A percentile compares a stretch with the other conserved stretches of the same genome.
Conservation (phyloP, 2,888 invertebrate genomes). For the Monochamus alternatus region DNA sequence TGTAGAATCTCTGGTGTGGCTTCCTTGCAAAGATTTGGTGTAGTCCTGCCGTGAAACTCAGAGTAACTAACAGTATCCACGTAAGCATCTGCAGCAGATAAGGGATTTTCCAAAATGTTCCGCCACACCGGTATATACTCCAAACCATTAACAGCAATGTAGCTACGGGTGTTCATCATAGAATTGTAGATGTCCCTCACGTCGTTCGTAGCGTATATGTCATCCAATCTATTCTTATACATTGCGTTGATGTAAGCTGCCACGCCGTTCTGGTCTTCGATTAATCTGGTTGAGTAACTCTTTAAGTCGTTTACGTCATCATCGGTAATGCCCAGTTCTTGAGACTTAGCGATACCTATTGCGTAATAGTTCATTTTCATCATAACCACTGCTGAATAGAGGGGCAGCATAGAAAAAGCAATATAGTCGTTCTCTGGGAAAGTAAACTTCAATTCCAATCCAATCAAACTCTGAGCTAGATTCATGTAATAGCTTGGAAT, state of each 20-base stretch:
- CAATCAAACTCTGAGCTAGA: constrained; percentile 34
- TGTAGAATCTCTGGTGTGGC: background rate
- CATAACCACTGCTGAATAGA: constrained; percentile 19
- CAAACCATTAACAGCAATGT: constrained; percentile 26
- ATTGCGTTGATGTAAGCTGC: constrained; percentile 22
- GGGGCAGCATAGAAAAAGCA: constrained; percentile 2
- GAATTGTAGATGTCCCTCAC: constrained; percentile 32
- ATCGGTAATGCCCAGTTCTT: constrained; percentile 10
- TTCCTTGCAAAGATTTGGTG: background rate
- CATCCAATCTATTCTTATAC: constrained; percentile 11
- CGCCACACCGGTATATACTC: constrained; percentile 38
- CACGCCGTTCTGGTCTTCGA: constrained; percentile 31
- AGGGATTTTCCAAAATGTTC: constrained; percentile 28
- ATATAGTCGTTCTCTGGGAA: constrained; percentile 16
- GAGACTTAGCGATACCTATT: constrained; percentile 16
- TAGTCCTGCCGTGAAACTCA: constrained; percentile 18
- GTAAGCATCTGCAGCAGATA: background rate
- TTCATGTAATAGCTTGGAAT: constrained; percentile 19
- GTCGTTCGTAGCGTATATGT: constrained; percentile 22
- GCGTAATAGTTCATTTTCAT: constrained; percentile 32
- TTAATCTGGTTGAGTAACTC: constrained; percentile 18
- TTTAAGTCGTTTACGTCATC: constrained; percentile 26
- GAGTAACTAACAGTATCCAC: constrained; percentile 29
- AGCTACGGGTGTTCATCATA: constrained; percentile 34
- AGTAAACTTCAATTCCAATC: constrained; percentile 23